Percentiles rank a stretch among this genome's conserved stretches.
Conservation (phyloP, 2,113 vertebrate species). For the Hymenochirus boettgeri region DNA sequence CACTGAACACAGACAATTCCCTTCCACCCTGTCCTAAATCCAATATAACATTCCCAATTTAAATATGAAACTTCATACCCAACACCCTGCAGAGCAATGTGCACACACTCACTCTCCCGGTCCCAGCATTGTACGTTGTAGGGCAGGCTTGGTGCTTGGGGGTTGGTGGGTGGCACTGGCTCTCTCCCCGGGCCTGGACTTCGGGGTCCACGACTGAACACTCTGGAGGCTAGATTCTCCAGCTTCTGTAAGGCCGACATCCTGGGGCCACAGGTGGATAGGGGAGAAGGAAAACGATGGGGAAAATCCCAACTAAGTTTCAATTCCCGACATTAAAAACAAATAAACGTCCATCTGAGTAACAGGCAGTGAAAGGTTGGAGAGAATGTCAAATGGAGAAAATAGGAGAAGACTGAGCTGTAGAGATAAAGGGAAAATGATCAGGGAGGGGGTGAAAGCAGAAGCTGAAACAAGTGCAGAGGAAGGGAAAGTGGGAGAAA, state of each 20-base stretch:
- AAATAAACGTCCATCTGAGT: too few species aligned
- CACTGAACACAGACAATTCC: background rate
- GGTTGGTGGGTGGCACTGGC: slow-evolving; percentile 6
- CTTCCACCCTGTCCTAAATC: background rate
- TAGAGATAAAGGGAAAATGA: too few species aligned
- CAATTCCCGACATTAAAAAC: background rate
- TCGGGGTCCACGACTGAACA: slow-evolving; percentile 45
- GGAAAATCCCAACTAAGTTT: background rate
- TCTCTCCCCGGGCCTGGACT: slow-evolving; percentile 26
- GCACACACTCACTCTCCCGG: slow-evolving; percentile 46
- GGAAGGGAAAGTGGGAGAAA: background rate
- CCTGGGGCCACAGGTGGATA: slow-evolving; percentile 20
- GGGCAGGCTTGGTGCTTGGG: slow-evolving; percentile 16
- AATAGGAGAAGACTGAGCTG: background rate
- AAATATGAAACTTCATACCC: background rate
- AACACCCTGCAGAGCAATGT: slow-evolving; percentile 17
- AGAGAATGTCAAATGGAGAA: background rate
- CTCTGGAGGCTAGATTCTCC: slow-evolving; percentile 46
- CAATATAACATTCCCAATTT: background rate
- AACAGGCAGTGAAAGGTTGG: background rate
- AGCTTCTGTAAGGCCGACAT: slow-evolving; percentile 48
- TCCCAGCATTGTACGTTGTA: slow-evolving; percentile 41
- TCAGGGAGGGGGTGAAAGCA: slow-evolving; percentile 36
- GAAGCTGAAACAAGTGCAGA: slow-evolving; percentile 25
- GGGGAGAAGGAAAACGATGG: background rate